Percentiles rank a stretch among this genome's conserved stretches.
Conservation (phyloP, 2,797 vertebrate species). For the Gymnopithys bicolor region DNA sequence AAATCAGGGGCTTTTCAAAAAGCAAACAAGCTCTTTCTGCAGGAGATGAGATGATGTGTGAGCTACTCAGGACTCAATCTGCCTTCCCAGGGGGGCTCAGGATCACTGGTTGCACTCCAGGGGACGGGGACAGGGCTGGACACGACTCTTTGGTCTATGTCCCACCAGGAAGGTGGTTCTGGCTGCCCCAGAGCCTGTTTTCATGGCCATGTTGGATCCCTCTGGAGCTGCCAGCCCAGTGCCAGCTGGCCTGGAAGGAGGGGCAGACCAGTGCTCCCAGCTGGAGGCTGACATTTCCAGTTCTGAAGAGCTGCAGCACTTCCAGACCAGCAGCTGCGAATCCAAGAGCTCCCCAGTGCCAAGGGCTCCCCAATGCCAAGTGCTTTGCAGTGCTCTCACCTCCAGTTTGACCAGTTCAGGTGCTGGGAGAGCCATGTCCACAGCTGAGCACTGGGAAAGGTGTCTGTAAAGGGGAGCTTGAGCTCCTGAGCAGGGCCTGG, state of each 20-base stretch:
- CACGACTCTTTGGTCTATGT: neutral
- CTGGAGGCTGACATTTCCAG: neutral
- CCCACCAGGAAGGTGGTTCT: neutral
- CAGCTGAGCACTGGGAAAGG: neutral
- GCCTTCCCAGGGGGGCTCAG: neutral
- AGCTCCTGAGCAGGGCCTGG: neutral
- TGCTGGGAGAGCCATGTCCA: neutral
- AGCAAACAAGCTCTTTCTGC: neutral
- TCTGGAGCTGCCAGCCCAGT: neutral
- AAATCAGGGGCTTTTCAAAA: neutral
- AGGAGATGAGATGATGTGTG: neutral
- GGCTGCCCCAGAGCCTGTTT: neutral
- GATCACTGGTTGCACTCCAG: neutral
- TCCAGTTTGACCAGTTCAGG: neutral
- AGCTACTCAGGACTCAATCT: neutral
- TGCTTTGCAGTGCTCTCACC: rapidly evolving
- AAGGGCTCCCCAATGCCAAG: neutral
- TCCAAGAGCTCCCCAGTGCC: neutral
- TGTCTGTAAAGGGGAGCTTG: neutral
- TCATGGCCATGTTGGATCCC: neutral
- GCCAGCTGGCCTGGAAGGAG: neutral
- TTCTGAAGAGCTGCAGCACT: neutral
- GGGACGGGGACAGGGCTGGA: neutral
- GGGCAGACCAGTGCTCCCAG: neutral
- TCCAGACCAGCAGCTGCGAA: neutral